Evolutionary conservation across 2,797 vertebrate genomes (phyloP), one percentile per base, ranked within the genome.

Genomic region (Spatula versicolor): DNA sequence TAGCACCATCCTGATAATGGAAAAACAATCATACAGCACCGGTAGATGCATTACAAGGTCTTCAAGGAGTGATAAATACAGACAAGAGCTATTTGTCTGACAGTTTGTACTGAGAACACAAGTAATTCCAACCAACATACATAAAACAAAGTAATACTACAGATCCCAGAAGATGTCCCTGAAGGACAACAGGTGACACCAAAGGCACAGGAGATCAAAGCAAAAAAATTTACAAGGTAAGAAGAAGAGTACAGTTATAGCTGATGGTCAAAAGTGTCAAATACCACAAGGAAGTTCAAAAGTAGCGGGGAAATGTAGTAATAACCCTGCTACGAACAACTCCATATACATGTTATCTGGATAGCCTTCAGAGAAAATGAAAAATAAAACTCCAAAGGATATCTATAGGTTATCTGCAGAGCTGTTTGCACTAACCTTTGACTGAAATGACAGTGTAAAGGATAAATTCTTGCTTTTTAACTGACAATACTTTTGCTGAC

Each of bases 61-160:
- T 96, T 87, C 82, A 89, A 94, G 94, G 95, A 92, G 72, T 92
- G 90, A 93, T 95, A 96, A 97, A 97, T 94, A 93, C 69, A 87
- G 50, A 52, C 62, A 82, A 92, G 76, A 78, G 60, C 83, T 81
- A 86, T 95, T 94, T 95, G 79, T 46, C 52, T 95, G 96, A 85
- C 95, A 87, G 77, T 25, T 30, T 69, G 88, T 88, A 93, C 82
- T 94, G 90, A 48, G 94, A 92, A 88, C 39, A 39, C 78, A 77
- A 93, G 88, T 92, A 89, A 86, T 94, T 95, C 86, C 84, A 94
- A 90, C 23, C 15, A 93, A 79, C 30, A 87, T 78, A 83, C 60
- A 22, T 55, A 89, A 54, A 91, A 94, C 80, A 95, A 93, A 94
- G 83, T 95, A 82, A 48, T 89, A 75, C 66, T 62, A 17, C 72